These are phyloP conservation scores for Petrophora chlorosata DNA, from an alignment of 2,888 invertebrate species.

Conservation along the genomic window DNA sequence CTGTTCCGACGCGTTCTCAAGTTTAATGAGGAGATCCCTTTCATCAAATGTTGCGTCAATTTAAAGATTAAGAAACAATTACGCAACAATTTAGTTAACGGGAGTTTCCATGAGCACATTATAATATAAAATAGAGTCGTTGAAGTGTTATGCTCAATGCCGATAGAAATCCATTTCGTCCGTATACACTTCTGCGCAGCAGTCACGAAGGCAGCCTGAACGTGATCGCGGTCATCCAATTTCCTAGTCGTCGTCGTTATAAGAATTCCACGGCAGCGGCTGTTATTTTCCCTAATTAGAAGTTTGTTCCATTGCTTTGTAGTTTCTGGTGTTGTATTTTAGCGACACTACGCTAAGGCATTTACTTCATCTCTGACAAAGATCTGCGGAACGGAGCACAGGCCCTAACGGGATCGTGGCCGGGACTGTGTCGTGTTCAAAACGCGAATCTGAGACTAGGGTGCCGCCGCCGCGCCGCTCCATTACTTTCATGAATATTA, in stretches of 20 bases:
- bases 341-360: slow-evolving; percentile 17
- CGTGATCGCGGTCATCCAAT: slow-evolving; percentile 58
- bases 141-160: slow-evolving; percentile 3
- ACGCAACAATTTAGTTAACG: too few species aligned
- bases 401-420: slow-evolving; percentile 53
- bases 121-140: background rate
- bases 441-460: slow-evolving; percentile 29
- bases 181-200: slow-evolving; percentile 29
- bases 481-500: slow-evolving; percentile 4
- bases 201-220: slow-evolving; percentile 50
- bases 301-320: slow-evolving; percentile 25
- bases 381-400: slow-evolving; percentile 32
- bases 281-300: slow-evolving; percentile 45
- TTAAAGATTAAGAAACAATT: too few species aligned
- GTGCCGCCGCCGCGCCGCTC: slow-evolving; percentile 21
- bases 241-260: slow-evolving; percentile 43
- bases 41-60: too few species aligned
- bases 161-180: slow-evolving; percentile 18
- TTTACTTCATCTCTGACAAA: slow-evolving; percentile 33
- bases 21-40: too few species aligned
- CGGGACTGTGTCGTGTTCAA: slow-evolving; percentile 43
- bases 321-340: slow-evolving; percentile 28
- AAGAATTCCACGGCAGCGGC: slow-evolving; percentile 38
- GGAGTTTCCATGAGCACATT: too few species aligned
- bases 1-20: too few species aligned